phyloP scores from a whole-genome alignment of 2,113 vertebrate genomes.

The Cairina moschata region DNA sequence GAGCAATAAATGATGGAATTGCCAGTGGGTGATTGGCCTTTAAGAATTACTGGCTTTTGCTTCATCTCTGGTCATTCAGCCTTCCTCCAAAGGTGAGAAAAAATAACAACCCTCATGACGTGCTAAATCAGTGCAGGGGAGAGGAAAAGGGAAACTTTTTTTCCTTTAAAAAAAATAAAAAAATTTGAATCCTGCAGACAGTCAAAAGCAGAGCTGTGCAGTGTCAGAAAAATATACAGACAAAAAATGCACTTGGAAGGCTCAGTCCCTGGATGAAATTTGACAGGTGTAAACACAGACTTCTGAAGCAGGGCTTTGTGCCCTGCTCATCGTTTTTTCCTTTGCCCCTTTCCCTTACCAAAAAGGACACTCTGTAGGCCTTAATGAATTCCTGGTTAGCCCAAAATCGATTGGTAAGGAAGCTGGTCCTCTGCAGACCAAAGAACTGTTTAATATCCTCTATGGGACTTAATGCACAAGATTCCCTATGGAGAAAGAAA shows the following conservation, averaged over 20 bases:
- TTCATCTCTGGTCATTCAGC: conserved; percentile 21
- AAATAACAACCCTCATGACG: not conserved
- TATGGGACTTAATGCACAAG: accelerated
- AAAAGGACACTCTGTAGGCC: not conserved
- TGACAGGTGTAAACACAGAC: not conserved
- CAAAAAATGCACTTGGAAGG: not conserved
- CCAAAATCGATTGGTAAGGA: not conserved
- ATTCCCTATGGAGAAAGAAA: not conserved
- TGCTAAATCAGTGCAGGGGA: not conserved
- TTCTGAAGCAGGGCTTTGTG: not conserved
- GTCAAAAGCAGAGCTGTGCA: not conserved
- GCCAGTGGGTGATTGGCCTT: conserved; percentile 28
- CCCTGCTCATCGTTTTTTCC: not conserved
- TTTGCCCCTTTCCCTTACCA: not conserved
- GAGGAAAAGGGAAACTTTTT: not conserved
- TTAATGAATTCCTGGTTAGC: not conserved
- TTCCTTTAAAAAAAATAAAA: no score
- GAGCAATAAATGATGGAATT: not conserved
- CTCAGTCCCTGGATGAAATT: not conserved
- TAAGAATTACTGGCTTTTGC: conserved; percentile 37
- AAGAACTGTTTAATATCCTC: not conserved
- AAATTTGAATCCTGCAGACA: not conserved
- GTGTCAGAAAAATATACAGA: not conserved
- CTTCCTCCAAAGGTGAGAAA: conserved; percentile 18
- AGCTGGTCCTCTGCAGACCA: not conserved